Conservation (phyloP, 2,113 vertebrate genomes). For the Murina feae region DNA sequence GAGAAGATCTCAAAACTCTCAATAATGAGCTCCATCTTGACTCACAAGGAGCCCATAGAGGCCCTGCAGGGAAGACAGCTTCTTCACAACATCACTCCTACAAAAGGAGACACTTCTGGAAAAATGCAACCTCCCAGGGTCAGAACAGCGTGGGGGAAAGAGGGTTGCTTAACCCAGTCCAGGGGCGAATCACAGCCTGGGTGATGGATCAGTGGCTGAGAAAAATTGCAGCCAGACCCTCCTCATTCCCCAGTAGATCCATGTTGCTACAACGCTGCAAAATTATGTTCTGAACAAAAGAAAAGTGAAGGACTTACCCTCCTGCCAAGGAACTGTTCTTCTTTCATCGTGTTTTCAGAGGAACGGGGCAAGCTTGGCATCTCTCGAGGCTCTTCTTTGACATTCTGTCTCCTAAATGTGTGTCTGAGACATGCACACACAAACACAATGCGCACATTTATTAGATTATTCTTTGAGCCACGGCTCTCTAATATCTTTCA, state of each 20-base stretch:
- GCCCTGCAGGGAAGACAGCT: not conserved
- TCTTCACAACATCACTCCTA: not conserved
- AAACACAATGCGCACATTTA: not conserved
- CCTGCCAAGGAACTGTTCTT: conserved; percentile 92
- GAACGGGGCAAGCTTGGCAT: conserved; percentile 91
- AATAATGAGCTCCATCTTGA: not conserved
- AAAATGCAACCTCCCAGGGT: not conserved
- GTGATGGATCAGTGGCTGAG: not conserved
- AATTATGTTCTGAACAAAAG: not conserved
- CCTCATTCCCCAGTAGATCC: not conserved
- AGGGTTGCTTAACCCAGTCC: not conserved
- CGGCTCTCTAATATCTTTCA: not conserved
- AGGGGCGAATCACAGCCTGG: not conserved
- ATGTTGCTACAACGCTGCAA: not conserved
- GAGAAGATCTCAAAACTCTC: not conserved
- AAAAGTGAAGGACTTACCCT: conserved; percentile 79
- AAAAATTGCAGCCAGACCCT: not conserved
- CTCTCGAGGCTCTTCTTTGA: conserved; percentile 83
- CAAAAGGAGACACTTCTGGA: not conserved
- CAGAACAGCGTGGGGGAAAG: not conserved
- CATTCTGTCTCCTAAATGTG: conserved; percentile 88
- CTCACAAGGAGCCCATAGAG: not conserved
- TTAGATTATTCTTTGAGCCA: not conserved
- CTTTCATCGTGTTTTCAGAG: conserved; percentile 85
- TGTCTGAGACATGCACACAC: conserved; percentile 79